Evolutionary conservation across 1,140 invertebrate genomes (phyloP).

Genomic region (Mizuhopecten yessoensis): DNA sequence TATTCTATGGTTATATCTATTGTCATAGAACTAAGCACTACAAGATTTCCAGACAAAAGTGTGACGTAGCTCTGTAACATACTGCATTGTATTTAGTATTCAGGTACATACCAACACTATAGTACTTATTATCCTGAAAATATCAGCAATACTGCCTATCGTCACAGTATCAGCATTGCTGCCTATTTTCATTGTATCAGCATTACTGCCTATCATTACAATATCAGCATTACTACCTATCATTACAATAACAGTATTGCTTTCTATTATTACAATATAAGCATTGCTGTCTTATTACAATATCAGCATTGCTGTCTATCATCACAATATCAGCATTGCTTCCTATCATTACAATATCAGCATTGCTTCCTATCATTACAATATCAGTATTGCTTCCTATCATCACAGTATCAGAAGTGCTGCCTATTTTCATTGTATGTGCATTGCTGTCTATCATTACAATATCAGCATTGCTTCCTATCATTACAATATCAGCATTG

Average conservation of each 20-base stretch:
- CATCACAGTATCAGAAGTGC: background rate
- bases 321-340: background rate
- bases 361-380: background rate
- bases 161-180: background rate
- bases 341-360: background rate
- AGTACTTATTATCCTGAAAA: no score
- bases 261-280: background rate
- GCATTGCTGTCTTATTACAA: background rate
- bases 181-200: background rate
- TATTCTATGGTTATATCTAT: no score
- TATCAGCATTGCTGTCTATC: background rate
- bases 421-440: background rate
- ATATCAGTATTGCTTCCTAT: background rate
- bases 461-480: background rate
- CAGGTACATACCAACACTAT: no score
- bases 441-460: background rate
- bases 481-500: background rate
- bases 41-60: no score
- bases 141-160: background rate
- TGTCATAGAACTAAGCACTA: no score
- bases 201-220: background rate
- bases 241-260: background rate
- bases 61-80: no score
- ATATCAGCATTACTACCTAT: background rate
- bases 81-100: no score